Conservation (phyloP, 2,888 invertebrate genomes). For the Nasonia oneida region DNA sequence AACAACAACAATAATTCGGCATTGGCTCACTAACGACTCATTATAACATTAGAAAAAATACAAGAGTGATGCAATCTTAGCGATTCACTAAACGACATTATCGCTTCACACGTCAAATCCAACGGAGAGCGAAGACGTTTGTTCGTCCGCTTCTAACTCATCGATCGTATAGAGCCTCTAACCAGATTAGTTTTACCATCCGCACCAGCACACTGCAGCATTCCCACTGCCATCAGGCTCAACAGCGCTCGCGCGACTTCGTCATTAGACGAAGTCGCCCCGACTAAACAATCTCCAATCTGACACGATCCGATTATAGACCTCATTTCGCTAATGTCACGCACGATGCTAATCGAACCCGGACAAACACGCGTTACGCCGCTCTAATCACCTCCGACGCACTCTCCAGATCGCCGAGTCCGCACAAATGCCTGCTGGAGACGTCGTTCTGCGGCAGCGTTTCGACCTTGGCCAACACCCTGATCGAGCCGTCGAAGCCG, state of each 20-base stretch:
- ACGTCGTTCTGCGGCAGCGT: conserved; percentile 95
- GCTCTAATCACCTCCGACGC: neutral
- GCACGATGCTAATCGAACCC: neutral
- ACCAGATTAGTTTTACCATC: neutral
- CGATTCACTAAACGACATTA: neutral
- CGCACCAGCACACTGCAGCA: neutral
- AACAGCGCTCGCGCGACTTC: neutral
- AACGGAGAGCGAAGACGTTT: neutral
- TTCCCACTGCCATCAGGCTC: neutral
- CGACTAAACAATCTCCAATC: neutral
- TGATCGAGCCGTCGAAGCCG: conserved; percentile 79
- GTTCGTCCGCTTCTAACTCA: neutral
- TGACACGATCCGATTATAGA: neutral
- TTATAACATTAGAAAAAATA: neutral
- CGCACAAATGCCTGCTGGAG: conserved; percentile 94
- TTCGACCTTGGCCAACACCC: conserved; percentile 80
- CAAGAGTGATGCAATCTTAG: neutral
- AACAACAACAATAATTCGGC: neutral
- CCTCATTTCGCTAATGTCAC: neutral
- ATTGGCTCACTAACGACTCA: neutral
- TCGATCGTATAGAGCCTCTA: neutral
- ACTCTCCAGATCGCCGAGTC: conserved; percentile 86
- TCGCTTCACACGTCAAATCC: neutral
- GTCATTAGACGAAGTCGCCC: neutral
- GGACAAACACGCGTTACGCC: neutral